Percentiles rank a stretch among this genome's conserved stretches.
These are phyloP conservation scores for Cephus rjabovi DNA, from an alignment of 2,888 invertebrate species.

Conservation along the genomic window DNA sequence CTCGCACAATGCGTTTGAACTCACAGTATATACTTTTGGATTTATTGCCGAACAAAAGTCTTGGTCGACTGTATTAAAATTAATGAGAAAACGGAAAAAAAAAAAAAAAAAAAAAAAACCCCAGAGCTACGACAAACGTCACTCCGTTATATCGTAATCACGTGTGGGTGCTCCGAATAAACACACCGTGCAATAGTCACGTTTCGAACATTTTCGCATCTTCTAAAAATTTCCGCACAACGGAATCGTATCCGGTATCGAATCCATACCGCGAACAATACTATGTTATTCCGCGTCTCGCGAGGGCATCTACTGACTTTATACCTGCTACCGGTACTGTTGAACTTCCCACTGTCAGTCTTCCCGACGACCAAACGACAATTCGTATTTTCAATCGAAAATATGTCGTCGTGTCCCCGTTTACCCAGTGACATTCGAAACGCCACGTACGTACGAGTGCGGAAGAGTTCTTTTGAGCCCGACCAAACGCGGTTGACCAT, in stretches of 20 bases:
- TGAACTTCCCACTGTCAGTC: background rate
- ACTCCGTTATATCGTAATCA: background rate
- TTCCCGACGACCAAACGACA: background rate
- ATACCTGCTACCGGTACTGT: background rate
- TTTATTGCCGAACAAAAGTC: background rate
- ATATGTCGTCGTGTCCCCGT: constrained; percentile 12
- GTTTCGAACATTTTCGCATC: background rate
- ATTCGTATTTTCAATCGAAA: constrained; percentile 9
- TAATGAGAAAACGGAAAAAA: background rate
- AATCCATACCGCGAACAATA: background rate
- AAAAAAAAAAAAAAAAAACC: background rate
- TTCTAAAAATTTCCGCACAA: background rate
- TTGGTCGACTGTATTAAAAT: background rate
- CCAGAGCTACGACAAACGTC: background rate
- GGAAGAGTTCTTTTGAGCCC: constrained; percentile 18
- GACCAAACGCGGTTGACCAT: constrained; percentile 59
- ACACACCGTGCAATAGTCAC: background rate
- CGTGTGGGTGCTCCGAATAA: background rate
- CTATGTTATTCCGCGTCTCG: background rate
- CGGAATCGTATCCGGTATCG: background rate
- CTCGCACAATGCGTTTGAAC: constrained; percentile 27
- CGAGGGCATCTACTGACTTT: background rate
- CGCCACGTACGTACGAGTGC: constrained; percentile 11
- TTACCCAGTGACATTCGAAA: constrained; percentile 9
- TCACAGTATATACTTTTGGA: background rate